Percentiles rank a stretch among this genome's conserved stretches.
Evolutionary conservation across 2,113 vertebrate genomes (phyloP).

Genomic region (Antechinus flavipes): DNA sequence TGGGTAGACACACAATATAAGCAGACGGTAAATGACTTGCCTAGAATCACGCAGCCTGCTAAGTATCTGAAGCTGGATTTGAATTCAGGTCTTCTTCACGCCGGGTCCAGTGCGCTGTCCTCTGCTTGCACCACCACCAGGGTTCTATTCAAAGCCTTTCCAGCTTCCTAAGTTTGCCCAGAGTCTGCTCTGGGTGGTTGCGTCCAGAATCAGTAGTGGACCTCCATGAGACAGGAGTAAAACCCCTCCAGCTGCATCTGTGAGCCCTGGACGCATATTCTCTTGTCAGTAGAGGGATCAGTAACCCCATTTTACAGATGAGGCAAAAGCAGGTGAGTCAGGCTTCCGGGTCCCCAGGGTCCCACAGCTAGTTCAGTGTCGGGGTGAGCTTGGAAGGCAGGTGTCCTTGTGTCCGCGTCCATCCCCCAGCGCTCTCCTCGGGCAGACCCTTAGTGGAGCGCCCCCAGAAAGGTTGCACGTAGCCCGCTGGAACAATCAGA

Average conservation of each 20-base stretch:
- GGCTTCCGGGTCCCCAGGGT: accelerated
- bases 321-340: not conserved
- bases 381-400: no score
- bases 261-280: not conserved
- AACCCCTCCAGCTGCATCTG: not conserved
- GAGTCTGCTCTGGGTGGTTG: not conserved
- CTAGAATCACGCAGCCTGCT: not conserved
- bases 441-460: not conserved
- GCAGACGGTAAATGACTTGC: not conserved
- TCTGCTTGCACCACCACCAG: not conserved
- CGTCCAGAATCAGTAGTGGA: not conserved
- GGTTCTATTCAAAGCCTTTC: not conserved
- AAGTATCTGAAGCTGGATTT: not conserved
- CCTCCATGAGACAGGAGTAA: not conserved
- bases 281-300: not conserved
- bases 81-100: not conserved
- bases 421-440: not conserved
- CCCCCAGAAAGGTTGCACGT: not conserved
- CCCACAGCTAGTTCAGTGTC: not conserved
- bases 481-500: not conserved
- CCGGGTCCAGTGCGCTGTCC: not conserved
- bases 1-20: not conserved
- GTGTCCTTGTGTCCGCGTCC: not conserved
- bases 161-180: not conserved
- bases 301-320: not conserved